Percentiles rank a stretch among this genome's conserved stretches.
Evolutionary conservation across 2,113 vertebrate genomes (phyloP).

Genomic region (Asarcornis scutulata): DNA sequence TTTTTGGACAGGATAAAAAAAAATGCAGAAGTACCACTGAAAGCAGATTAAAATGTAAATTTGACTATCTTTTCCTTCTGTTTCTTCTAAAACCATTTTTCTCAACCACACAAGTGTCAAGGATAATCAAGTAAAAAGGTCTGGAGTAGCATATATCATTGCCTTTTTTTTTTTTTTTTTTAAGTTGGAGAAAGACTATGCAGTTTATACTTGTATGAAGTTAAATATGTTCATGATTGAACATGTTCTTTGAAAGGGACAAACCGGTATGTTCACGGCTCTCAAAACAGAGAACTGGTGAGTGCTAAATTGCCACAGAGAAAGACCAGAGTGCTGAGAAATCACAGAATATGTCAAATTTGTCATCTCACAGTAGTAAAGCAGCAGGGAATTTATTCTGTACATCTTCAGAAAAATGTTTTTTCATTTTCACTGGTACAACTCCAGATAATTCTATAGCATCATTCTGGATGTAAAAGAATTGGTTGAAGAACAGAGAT

Average conservation of each 20-base stretch:
- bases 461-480: neutral
- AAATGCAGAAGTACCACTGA: neutral
- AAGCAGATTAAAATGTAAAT: neutral
- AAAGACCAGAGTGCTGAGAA: neutral
- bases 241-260: neutral
- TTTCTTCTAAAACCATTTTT: neutral
- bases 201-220: neutral
- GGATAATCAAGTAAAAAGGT: neutral
- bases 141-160: neutral
- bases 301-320: neutral
- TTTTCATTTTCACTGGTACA: neutral
- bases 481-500: neutral
- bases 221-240: neutral
- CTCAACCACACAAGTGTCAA: neutral
- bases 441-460: neutral
- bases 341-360: neutral
- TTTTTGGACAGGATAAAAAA: neutral
- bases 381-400: neutral
- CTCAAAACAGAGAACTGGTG: neutral
- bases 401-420: neutral
- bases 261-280: neutral
- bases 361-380: neutral
- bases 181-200: neutral
- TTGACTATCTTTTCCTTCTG: neutral
- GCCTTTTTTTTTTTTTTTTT: conserved; percentile 12